Evolutionary conservation across 2,113 vertebrate genomes (phyloP).

Genomic region (Catagonus wagneri): DNA sequence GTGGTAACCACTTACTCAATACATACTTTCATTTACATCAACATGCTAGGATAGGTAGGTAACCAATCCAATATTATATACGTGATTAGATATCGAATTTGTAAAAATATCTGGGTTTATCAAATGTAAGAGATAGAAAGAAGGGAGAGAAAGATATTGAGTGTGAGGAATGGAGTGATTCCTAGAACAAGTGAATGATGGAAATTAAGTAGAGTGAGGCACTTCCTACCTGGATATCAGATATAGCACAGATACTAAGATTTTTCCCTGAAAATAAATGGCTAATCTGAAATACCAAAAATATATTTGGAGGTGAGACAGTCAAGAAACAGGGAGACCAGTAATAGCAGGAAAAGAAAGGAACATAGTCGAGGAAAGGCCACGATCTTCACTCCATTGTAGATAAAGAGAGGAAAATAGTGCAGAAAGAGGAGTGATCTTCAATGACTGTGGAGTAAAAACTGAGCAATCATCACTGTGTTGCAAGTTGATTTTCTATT

Average conservation of each 20-base stretch:
- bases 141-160: background rate
- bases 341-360: background rate
- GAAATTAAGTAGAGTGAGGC: background rate
- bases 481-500: background rate
- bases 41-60: rapidly evolving
- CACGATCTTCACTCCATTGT: background rate
- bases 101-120: background rate
- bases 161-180: background rate
- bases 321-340: background rate
- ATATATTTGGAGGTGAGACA: background rate
- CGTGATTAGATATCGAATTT: background rate
- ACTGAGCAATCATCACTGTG: background rate
- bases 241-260: background rate
- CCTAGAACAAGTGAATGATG: background rate
- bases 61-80: background rate
- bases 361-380: background rate
- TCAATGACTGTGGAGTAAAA: background rate
- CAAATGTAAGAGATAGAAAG: background rate
- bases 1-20: background rate
- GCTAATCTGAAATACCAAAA: background rate
- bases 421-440: background rate
- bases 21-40: background rate
- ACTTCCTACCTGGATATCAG: background rate
- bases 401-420: background rate
- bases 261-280: background rate